These are phyloP conservation scores for Melanerpes aurifrons DNA, from an alignment of 2,113 vertebrate species.

Conservation along the genomic window DNA sequence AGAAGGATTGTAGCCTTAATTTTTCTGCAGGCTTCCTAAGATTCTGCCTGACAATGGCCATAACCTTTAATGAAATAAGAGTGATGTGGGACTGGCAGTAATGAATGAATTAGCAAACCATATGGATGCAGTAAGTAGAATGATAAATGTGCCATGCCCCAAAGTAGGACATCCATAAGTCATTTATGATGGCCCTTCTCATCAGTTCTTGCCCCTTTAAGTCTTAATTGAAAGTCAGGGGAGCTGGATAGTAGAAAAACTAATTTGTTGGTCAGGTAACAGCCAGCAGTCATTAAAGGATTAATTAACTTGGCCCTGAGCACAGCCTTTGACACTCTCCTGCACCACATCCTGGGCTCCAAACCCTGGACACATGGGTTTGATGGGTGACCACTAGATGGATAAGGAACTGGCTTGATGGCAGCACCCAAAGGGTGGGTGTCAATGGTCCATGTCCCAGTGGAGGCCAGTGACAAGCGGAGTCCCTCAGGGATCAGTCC, in stretches of 20 bases:
- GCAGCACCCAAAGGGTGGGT: no score
- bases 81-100: slow-evolving; percentile 54
- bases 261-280: slow-evolving; percentile 71
- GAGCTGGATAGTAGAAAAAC: slow-evolving; percentile 67
- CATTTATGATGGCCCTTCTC: slow-evolving; percentile 67
- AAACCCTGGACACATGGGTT: no score
- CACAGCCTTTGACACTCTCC: no score
- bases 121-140: slow-evolving; percentile 66
- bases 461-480: no score
- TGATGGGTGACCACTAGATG: no score
- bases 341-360: no score
- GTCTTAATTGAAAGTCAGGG: slow-evolving; percentile 72
- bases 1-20: slow-evolving; percentile 21
- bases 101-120: slow-evolving; percentile 61
- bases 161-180: slow-evolving; percentile 70
- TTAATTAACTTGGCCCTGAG: slow-evolving; percentile 69
- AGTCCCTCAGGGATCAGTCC: no score
- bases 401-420: no score
- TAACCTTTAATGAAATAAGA: slow-evolving; percentile 65
- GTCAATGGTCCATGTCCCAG: no score
- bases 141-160: slow-evolving; percentile 67
- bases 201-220: slow-evolving; percentile 60
- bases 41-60: slow-evolving; percentile 48
- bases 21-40: slow-evolving; percentile 60
- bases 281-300: slow-evolving; percentile 70